Base-by-base conservation (phyloP, 2,888 invertebrate species). In the Cordilura impudica region DNA sequence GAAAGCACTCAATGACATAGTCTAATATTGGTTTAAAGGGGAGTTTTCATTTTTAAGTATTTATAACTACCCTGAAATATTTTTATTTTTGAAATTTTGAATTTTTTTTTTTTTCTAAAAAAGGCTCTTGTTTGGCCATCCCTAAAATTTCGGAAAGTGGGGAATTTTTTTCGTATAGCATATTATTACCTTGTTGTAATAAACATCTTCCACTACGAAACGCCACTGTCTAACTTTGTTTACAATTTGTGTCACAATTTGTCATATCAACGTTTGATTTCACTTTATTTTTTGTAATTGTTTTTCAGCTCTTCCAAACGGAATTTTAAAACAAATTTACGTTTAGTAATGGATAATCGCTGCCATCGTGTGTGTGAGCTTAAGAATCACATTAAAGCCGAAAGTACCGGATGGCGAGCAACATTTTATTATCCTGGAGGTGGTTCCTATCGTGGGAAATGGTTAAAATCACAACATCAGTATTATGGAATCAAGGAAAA, bases 381-480 rank as follows among this genome's bases (percentile, higher is more conserved):
- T 43, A 79, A 75, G 63, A 83, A 81, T 73, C 47, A 60, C 7
- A 43, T 43, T 18, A 84, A 83, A 60, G 78, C 73, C 6, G 78
- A 81, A 69, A 86, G 84, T 63, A 84, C 81, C 0, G 89, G 88
- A 4, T 83, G 82, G 53, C 85, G 88, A 0, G 77, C 81, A 4
- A 82, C 83, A 0, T 84, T 88, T 16, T 84, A 83, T 53, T 86
- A 84, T 82, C 87, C 88, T 0, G 81, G 72, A 3, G 86, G 86
- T 3, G 87, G 87, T 12, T 81, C 63, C 19, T 89, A 89, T 56
- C 81, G 78, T 6, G 89, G 89, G 4, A 84, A 85, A 53, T 88
- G 86, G 86, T 43, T 81, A 7, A 82, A 84, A 5, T 87, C 85
- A 45, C 78, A 85, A 66, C 83, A 84, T 8, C 83, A 88, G 19